Base-by-base conservation (phyloP, 2,797 vertebrate genomes). In the Alca torda region DNA sequence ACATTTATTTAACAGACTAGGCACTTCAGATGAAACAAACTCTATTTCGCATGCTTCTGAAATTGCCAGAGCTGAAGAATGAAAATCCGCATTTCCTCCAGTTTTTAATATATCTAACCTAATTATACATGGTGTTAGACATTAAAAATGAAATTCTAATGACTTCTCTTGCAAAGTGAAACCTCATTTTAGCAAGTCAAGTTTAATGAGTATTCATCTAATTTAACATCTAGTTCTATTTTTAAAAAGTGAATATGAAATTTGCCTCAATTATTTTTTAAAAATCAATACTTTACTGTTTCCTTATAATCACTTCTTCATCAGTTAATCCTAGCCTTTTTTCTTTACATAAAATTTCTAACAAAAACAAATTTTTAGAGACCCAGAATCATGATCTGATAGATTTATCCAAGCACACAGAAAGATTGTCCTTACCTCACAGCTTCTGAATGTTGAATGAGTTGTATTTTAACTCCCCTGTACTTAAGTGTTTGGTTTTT, bases 381-480 rank as follows among this genome's bases (percentile, higher is more conserved):
- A 84, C 10, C 17, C 12, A 89, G 26, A 76, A 81, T 72, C 50
- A 81, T 10, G 3, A 80, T n/a, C 10, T 67, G 18, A 79, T 16
- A 84, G 5, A 63, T 61, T 25, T 83, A 31, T 3, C 93, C 9
- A 77, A 53, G 31, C 41, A 89, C 11, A 87, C 18, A 41, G 46
- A 81, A 91, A 87, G 28, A 91, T 2, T 39, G 45, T 60, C 64
- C 93, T 96, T 96, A 95, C 95, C 90, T 87, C 67, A 76, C 25
- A 89, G 30, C 18, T 90, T 73, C 63, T 45, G 37, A 87, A 82
- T 39, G 41, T 25, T 92, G 68, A 70, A 80, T 56, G 33, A 84
- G n/a, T 28, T 81, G 15, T 68, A 78, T 60, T 33, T 63, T 78
- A 90, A 82, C 50, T 73, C 6, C 31, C 24, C 17, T 61, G 28